Evolutionary conservation across 1,140 invertebrate genomes (phyloP).

Genomic region (Drosophila asahinai): DNA sequence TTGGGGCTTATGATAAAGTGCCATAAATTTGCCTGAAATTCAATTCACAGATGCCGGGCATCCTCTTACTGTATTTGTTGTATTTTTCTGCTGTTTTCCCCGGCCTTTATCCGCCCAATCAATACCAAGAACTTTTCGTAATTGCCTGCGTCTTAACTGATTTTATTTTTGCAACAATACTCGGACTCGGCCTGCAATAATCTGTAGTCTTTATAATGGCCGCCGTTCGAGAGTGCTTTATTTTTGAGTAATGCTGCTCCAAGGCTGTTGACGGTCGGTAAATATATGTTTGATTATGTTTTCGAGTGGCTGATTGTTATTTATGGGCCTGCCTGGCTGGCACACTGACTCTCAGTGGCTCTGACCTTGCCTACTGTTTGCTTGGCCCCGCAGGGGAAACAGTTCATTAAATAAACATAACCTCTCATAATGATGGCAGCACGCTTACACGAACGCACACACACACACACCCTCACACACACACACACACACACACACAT

Average conservation of each 20-base stretch:
- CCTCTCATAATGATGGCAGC: slow-evolving; percentile 69
- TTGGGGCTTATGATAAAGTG: slow-evolving; percentile 35
- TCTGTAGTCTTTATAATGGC: slow-evolving; percentile 26
- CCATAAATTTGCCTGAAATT: slow-evolving; percentile 42
- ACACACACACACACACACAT: slow-evolving; percentile 3
- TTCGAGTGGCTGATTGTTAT: slow-evolving; percentile 50
- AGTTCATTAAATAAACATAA: slow-evolving; percentile 80
- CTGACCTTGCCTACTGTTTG: slow-evolving; percentile 37
- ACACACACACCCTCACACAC: not conserved
- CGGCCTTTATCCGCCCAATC: slow-evolving; percentile 9
- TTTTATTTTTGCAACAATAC: slow-evolving; percentile 7
- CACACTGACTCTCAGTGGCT: not conserved
- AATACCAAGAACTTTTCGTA: slow-evolving; percentile 29
- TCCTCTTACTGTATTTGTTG: not conserved
- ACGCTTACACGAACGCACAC: slow-evolving; percentile 4
- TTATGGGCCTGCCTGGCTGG: slow-evolving; percentile 14
- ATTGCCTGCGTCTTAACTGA: slow-evolving; percentile 23
- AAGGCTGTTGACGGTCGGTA: slow-evolving; percentile 1
- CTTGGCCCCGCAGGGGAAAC: slow-evolving; percentile 12
- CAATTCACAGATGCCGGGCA: slow-evolving; percentile 5
- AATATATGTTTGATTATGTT: slow-evolving; percentile 45
- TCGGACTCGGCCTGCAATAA: not conserved
- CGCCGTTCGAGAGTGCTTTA: slow-evolving; percentile 2
- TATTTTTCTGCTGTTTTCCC: not conserved
- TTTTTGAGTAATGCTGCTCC: not conserved